A percentile compares a stretch with the other conserved stretches of the same genome.
phyloP scores from a whole-genome alignment of 2,113 vertebrate genomes.

The Anarhynchus alexandrinus region DNA sequence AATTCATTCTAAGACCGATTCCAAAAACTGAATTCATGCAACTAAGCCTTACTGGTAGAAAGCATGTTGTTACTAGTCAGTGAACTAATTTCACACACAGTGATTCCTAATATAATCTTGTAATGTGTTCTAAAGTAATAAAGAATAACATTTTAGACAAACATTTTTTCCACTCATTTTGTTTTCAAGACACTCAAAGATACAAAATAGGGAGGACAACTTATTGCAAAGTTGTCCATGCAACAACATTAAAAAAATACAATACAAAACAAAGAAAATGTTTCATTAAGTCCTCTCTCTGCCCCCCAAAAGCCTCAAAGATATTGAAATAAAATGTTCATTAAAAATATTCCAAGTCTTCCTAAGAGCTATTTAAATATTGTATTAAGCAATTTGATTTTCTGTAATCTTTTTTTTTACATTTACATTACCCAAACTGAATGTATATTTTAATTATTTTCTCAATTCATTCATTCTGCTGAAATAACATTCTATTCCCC shows the following conservation, averaged over 20 bases:
- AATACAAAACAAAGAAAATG: not conserved
- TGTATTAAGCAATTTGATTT: not conserved
- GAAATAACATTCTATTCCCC: not conserved
- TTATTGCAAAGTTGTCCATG: not conserved
- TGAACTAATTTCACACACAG: not conserved
- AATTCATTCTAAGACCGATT: not conserved
- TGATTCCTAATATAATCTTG: not conserved
- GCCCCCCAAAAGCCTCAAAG: not conserved
- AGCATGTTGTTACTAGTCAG: not conserved
- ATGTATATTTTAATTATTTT: not conserved
- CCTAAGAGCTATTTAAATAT: not conserved
- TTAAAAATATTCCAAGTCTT: not conserved
- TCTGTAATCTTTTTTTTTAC: not conserved
- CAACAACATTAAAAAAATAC: not conserved
- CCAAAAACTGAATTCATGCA: not conserved
- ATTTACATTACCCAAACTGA: not conserved
- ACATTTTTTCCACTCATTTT: not conserved
- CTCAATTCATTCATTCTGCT: not conserved
- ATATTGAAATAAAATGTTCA: not conserved
- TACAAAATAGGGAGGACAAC: not conserved
- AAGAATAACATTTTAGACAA: not conserved
- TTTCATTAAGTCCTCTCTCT: not conserved
- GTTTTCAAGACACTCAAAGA: not conserved
- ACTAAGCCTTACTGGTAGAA: not conserved
- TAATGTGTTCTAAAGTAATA: not conserved